These are phyloP conservation scores for Xestia rhomboidea DNA, from an alignment of 2,888 invertebrate genomes.

Conservation along the genomic window DNA sequence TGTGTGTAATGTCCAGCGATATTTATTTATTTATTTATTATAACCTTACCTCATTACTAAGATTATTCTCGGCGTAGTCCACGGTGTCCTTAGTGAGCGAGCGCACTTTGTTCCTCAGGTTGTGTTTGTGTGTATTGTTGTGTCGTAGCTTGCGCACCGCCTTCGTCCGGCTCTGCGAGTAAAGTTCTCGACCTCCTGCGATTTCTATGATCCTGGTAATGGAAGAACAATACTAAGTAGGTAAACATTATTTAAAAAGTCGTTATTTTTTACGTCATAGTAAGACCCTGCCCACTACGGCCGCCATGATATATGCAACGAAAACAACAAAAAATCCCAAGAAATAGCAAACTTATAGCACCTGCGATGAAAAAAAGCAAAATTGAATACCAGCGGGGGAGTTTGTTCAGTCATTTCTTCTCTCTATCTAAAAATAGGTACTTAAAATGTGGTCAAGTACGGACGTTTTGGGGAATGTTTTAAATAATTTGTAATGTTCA, in stretches of 20 bases:
- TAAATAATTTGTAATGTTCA: not conserved
- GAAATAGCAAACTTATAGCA: not conserved
- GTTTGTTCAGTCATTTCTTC: not conserved
- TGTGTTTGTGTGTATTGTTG: conserved; percentile 88
- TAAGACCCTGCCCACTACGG: not conserved
- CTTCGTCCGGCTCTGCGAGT: conserved; percentile 95
- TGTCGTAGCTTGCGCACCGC: conserved; percentile 93
- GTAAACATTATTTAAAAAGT: not conserved
- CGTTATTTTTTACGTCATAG: too few relatives aligned
- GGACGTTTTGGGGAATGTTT: not conserved
- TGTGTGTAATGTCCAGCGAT: too few relatives aligned
- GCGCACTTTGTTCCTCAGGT: conserved; percentile 87
- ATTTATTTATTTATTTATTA: too few relatives aligned
- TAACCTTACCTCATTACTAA: conserved; percentile 82
- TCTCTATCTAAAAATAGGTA: not conserved
- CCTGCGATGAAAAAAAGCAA: too few relatives aligned
- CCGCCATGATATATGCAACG: not conserved
- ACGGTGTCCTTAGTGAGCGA: conserved; percentile 82
- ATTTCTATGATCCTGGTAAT: conserved; percentile 90
- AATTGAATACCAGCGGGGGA: not conserved
- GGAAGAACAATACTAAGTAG: not conserved
- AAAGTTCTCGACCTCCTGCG: conserved; percentile 96
- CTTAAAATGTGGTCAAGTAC: not conserved
- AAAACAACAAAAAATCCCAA: not conserved
- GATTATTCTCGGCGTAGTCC: conserved; percentile 82